A percentile compares a stretch with the other conserved stretches of the same genome.
phyloP scores from a whole-genome alignment of 2,888 invertebrate genomes.

The Ctenicera cuprea region DNA sequence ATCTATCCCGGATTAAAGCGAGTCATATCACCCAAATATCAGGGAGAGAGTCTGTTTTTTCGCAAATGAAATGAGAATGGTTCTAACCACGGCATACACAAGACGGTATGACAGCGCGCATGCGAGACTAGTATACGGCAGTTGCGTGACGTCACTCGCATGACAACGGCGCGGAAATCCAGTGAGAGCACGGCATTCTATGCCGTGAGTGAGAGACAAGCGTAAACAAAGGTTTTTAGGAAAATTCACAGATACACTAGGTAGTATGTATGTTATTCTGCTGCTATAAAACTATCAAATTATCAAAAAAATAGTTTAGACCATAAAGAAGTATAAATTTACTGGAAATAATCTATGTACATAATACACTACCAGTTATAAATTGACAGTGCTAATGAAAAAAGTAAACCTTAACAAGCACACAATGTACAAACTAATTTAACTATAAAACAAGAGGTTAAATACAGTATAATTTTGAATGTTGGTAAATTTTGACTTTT shows the following conservation, averaged over 20 bases:
- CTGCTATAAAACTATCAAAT: neutral
- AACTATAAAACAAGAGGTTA: neutral
- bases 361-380: neutral
- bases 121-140: neutral
- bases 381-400: neutral
- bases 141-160: constrained; percentile 1
- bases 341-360: constrained; percentile 1
- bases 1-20: too few species aligned
- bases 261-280: neutral
- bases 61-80: too few species aligned
- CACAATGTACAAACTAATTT: neutral
- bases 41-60: too few species aligned
- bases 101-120: neutral
- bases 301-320: neutral
- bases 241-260: neutral
- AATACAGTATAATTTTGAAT: too few species aligned
- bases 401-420: neutral
- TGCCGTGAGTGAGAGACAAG: too few species aligned
- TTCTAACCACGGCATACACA: neutral
- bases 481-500: neutral
- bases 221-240: neutral
- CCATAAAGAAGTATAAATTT: neutral
- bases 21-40: too few species aligned
- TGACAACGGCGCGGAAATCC: neutral
- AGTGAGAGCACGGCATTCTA: too few species aligned